Evolutionary conservation across 2,888 invertebrate species (phyloP), one percentile per base, ranked within the genome.

Genomic region (Chloroclysta siterata): DNA sequence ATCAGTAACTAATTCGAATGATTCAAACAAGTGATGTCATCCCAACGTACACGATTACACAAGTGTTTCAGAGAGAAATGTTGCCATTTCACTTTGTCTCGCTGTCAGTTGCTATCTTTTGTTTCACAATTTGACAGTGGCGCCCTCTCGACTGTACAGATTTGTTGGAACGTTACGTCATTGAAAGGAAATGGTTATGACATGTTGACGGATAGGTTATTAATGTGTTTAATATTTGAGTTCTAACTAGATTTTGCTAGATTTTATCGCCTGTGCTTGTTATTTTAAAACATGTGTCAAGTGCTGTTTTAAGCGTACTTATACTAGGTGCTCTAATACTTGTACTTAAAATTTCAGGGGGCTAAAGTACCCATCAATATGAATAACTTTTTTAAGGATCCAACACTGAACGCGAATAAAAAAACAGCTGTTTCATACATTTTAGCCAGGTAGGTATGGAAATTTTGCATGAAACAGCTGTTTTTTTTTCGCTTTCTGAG

Each of bases 151-250:
- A 17, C 44, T 44, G 8, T 15, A 10, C 15, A 8, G 2, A 17
- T 46, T 11, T 17, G 46, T 17, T 17, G 46, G 17, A 15, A 14
- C 10, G 50, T 55, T 61, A 56, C 62, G 56, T 62, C 56, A 62
- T 47, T 10, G 73, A 78, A 74, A 80, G 83, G 83, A 84, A 84
- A 84, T 79, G 75, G 74, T 71, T 74, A 71, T 73, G 72, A 60
- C 66, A 66, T 63, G 65, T 65, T 59, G 65, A 60, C 69, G 72
- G 73, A 73, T 62, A 15, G 62, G 60, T 71, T 80, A 79, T 77
- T 77, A 75, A 75, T 77, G 75, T 57, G 60, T 36, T 50, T 50
- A 33, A 10, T 17, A 33, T 10, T 33, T 33, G 15, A 17, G 44
- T 44, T 15, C 15, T 17, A 44, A 44, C 17, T 17, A 44, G 22